Evolutionary conservation across 1,140 invertebrate species (phyloP), one percentile per base, ranked within the genome.

Genomic region (Psilanteris sp.): DNA sequence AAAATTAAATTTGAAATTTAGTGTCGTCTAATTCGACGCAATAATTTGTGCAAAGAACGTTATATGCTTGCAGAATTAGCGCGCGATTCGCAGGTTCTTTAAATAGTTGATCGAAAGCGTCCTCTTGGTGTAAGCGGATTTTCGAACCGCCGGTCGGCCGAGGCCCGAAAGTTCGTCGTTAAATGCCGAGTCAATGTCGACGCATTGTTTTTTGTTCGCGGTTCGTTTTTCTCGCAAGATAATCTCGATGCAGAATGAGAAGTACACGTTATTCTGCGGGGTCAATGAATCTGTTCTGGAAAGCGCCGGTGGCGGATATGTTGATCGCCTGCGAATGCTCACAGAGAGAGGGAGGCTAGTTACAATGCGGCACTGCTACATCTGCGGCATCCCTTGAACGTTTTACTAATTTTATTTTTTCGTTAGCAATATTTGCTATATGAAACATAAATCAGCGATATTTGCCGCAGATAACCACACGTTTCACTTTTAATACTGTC

Each of bases 211-310:
- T 67, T 68, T 48, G 18, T 10, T 20, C 27, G 4, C 6, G 15
- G 48, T 37, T 55, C 32, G 41, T 48, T 57, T 68, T 57, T 48
- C 64, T 44, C 18, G 41, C 66, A 27, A 50, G 43, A 50, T 50
- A 59, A 70, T 70, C 54, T 41, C 10, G 32, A 54, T 70, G 36
- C 54, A 27, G 18, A 20, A 43, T 22, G 32, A 48, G 55, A 50
- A 75, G 48, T 64, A 46, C 52, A 41, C 61, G 77, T 79, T 77
- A 79, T 81, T 79, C 79, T 68, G 70, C 61, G 79, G 74, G 81
- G 82, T 84, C 82, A 84, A 83, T 82, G 82, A 81, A 83, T 84
- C 76, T 82, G 81, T 83, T 83, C 80, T 83, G 74, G 72, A 83
- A 81, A 83, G 71, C 62, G 64, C 50, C 31, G 52, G 41, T 48